Conservation (phyloP, 2,888 invertebrate species). For the Protula sp. region DNA sequence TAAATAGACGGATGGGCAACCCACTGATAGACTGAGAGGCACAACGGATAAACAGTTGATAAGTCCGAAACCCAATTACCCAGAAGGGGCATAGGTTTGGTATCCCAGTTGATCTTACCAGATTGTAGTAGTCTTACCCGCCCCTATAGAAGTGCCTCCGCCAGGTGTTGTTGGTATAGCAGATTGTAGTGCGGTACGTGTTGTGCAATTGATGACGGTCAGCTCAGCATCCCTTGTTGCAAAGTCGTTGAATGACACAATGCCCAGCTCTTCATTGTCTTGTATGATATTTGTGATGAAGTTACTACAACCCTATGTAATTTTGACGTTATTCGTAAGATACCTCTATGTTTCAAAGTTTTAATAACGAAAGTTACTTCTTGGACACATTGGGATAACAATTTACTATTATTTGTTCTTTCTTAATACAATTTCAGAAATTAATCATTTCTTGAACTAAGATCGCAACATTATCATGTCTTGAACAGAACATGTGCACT, state of each 20-base stretch:
- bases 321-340: background rate
- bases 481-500: too few species aligned
- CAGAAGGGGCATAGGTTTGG: too few species aligned
- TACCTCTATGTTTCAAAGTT: background rate
- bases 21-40: too few species aligned
- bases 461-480: too few species aligned
- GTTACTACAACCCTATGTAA: slow-evolving; percentile 50
- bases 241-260: slow-evolving; percentile 36
- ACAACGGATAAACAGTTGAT: too few species aligned
- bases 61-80: too few species aligned
- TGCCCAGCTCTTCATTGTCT: slow-evolving; percentile 44
- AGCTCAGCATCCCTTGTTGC: slow-evolving; percentile 19
- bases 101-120: too few species aligned
- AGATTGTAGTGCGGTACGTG: slow-evolving; percentile 8
- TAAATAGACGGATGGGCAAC: too few species aligned
- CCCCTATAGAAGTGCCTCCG: slow-evolving; percentile 28
- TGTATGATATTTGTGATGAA: slow-evolving; percentile 60
- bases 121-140: too few species aligned
- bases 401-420: background rate
- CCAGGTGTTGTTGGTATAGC: background rate
- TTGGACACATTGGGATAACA: too few species aligned
- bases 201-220: slow-evolving; percentile 19
- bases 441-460: background rate
- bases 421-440: background rate
- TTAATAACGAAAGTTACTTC: too few species aligned